Conservation (phyloP, 2,113 vertebrate species). For the Procavia capensis region DNA sequence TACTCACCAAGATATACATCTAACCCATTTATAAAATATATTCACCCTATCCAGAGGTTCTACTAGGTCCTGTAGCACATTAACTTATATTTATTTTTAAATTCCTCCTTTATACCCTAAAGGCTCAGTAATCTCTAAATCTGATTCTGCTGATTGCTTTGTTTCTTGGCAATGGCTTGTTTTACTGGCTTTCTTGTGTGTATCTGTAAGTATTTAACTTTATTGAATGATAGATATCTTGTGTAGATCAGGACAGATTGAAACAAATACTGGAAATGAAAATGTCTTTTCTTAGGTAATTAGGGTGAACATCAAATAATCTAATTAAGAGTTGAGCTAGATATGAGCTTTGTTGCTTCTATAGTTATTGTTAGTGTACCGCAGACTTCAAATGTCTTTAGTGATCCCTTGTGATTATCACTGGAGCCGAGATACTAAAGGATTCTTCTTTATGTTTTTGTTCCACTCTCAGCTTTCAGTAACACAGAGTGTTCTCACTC, state of each 20-base stretch:
- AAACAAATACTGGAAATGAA: background rate
- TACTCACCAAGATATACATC: background rate
- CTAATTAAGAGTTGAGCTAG: background rate
- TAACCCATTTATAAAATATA: background rate
- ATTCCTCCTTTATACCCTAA: background rate
- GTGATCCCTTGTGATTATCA: background rate
- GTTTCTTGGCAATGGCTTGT: background rate
- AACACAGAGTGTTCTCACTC: background rate
- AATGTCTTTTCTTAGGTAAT: background rate
- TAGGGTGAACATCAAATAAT: background rate
- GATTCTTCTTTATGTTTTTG: background rate
- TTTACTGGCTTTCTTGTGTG: background rate
- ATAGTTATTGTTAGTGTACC: background rate
- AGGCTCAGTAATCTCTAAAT: background rate
- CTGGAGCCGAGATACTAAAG: background rate
- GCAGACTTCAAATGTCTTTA: background rate
- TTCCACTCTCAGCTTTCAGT: background rate
- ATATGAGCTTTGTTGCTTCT: background rate
- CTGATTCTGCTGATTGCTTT: background rate
- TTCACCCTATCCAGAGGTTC: background rate
- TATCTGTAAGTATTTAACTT: background rate
- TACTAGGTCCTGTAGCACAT: background rate
- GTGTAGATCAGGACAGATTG: background rate
- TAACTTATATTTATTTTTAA: background rate
- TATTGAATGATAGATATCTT: background rate